Evolutionary conservation across 1,140 invertebrate genomes (phyloP).

Genomic region (Drosophila kurseongensis): DNA sequence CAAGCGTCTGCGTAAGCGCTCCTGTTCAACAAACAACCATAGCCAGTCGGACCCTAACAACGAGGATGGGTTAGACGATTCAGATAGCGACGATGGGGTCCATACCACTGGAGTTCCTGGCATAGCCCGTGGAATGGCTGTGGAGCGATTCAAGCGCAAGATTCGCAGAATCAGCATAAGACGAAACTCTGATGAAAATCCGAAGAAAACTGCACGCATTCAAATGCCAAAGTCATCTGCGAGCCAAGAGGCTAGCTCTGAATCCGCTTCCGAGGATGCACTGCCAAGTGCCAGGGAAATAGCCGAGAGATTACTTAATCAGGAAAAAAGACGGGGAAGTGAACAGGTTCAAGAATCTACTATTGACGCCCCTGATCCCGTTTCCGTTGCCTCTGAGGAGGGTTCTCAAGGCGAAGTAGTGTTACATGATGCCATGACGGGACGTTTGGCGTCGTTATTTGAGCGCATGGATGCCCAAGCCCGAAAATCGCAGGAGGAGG

Average conservation of each 20-base stretch:
- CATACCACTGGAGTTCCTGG: constrained; percentile 64
- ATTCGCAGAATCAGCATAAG: constrained; percentile 36
- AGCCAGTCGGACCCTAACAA: constrained; percentile 67
- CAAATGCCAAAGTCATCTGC: constrained; percentile 19
- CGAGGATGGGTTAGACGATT: constrained; percentile 33
- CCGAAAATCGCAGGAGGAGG: background rate
- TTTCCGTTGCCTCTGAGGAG: constrained; percentile 55
- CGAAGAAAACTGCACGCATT: constrained; percentile 1
- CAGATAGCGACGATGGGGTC: constrained; percentile 51
- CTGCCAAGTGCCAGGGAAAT: constrained; percentile 72
- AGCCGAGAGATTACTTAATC: constrained; percentile 61
- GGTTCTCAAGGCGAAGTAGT: constrained; percentile 45
- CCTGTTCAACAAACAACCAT: constrained; percentile 69
- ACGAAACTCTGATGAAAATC: constrained; percentile 31
- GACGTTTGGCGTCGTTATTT: constrained; percentile 42
- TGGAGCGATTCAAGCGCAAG: constrained; percentile 72
- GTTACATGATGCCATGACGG: constrained; percentile 37
- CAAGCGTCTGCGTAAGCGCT: constrained; percentile 74
- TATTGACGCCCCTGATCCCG: constrained; percentile 9
- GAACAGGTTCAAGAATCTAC: background rate
- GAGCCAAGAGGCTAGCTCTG: constrained; percentile 37
- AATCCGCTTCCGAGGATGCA: constrained; percentile 41
- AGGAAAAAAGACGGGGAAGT: constrained; percentile 19
- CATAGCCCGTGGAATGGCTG: constrained; percentile 71
- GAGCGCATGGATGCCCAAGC: constrained; percentile 45